phyloP scores from a whole-genome alignment of 1,140 invertebrate species.

The Tetragnatha versicolor region DNA sequence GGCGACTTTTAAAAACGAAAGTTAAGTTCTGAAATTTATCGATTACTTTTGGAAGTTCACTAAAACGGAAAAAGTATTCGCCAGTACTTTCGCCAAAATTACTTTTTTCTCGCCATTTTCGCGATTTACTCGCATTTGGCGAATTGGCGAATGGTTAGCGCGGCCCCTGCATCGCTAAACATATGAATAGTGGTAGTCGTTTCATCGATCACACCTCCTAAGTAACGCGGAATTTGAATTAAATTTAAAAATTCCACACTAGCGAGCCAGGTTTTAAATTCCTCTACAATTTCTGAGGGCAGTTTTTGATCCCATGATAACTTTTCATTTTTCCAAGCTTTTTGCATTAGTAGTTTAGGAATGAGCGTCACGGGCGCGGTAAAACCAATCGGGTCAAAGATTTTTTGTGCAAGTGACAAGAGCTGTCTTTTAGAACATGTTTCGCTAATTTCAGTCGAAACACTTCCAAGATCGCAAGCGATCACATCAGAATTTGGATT shows the following conservation, averaged over 20 bases:
- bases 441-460: neutral
- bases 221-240: slow-evolving; percentile 12
- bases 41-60: too few relatives aligned
- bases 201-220: neutral
- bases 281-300: neutral
- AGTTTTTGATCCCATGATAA: neutral
- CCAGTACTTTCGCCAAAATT: too few relatives aligned
- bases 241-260: neutral
- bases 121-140: too few relatives aligned
- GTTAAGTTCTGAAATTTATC: too few relatives aligned
- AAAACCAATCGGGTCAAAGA: neutral
- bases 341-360: neutral
- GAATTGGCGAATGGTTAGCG: too few relatives aligned
- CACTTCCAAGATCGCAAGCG: neutral
- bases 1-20: too few relatives aligned
- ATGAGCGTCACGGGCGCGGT: neutral
- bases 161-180: too few relatives aligned
- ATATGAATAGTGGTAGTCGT: neutral
- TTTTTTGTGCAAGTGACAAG: neutral
- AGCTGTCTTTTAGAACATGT: neutral
- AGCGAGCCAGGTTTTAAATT: neutral
- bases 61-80: too few relatives aligned
- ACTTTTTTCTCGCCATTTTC: too few relatives aligned
- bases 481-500: too few relatives aligned
- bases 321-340: neutral